Evolutionary conservation across 35 echinoderm and acorn worm genomes (phyloP).

Genomic region (Lytechinus pictus): DNA sequence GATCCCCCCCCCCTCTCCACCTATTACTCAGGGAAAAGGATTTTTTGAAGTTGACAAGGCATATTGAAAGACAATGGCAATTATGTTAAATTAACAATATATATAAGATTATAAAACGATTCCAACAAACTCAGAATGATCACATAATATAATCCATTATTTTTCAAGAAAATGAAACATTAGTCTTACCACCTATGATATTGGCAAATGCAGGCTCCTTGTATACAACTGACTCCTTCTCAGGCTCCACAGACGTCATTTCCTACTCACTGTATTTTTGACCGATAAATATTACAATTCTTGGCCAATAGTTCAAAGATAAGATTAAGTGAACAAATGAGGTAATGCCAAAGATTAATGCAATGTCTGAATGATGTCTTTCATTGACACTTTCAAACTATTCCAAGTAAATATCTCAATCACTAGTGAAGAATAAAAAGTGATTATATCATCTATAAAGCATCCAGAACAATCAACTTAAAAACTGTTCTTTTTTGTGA

Average conservation of each 20-base stretch:
- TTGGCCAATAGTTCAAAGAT: not conserved
- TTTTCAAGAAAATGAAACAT: not conserved
- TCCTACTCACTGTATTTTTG: not conserved
- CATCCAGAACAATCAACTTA: not conserved
- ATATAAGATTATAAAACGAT: too few species aligned
- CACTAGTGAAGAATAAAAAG: not conserved
- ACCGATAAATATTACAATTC: not conserved
- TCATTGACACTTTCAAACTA: not conserved
- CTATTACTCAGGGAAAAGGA: too few species aligned
- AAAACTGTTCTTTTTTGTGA: not conserved
- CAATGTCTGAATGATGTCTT: not conserved
- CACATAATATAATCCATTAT: too few species aligned
- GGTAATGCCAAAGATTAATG: too few species aligned
- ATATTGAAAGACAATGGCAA: too few species aligned
- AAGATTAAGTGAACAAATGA: too few species aligned
- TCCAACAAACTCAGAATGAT: too few species aligned
- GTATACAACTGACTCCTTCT: not conserved
- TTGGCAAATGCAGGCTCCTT: constrained; percentile 3
- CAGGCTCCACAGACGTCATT: constrained; percentile 32
- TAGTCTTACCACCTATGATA: constrained; percentile 30
- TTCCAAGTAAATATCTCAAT: not conserved
- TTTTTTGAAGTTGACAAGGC: too few species aligned
- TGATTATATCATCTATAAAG: not conserved
- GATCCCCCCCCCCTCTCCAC: too few species aligned
- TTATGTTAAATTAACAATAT: too few species aligned